Conservation (phyloP, 2,113 vertebrate genomes). For the Leucosticte australis region DNA sequence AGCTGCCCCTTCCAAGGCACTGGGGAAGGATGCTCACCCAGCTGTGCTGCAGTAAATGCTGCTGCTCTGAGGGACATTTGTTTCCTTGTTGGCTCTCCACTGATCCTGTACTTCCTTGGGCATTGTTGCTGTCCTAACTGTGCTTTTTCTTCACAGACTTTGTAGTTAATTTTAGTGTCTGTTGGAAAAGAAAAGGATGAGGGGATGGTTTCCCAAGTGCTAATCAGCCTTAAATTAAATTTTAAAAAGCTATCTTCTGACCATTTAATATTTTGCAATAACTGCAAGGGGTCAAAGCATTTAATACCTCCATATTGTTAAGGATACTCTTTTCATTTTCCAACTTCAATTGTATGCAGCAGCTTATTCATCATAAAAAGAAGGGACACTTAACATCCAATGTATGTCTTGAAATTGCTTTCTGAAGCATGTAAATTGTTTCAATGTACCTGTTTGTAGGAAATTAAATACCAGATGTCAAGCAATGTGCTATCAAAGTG, state of each 20-base stretch:
- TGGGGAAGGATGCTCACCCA: background rate
- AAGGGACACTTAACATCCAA: background rate
- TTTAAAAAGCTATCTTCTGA: background rate
- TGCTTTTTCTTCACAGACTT: background rate
- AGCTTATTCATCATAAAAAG: background rate
- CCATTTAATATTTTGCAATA: background rate
- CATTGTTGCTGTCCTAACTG: background rate
- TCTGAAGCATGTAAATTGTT: background rate
- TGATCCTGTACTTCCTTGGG: background rate
- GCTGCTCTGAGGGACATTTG: background rate
- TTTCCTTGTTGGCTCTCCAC: background rate
- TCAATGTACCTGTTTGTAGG: background rate
- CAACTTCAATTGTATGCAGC: background rate
- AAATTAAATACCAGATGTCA: background rate
- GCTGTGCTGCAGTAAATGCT: background rate
- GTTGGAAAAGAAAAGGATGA: background rate
- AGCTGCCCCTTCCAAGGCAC: background rate
- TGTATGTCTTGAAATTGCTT: background rate
- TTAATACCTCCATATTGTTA: background rate
- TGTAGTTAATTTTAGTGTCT: background rate
- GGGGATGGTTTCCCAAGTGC: background rate
- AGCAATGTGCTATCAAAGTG: background rate
- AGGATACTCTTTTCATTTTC: background rate
- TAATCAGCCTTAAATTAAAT: background rate
- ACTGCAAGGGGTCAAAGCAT: background rate